Base-by-base conservation (phyloP, 2,113 vertebrate species). In the Silurus glanis region DNA sequence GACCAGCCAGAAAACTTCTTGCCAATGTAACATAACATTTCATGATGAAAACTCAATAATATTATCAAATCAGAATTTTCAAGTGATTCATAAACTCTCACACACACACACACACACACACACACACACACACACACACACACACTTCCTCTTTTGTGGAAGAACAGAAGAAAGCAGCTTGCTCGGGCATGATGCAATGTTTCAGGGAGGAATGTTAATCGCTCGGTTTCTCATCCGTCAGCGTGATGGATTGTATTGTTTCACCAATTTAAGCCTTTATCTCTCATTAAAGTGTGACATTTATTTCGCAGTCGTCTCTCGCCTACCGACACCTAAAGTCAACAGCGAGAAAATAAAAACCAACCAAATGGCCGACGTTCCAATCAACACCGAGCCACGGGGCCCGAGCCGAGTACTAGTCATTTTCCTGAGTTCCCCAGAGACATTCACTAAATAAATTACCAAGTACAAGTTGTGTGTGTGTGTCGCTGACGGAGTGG, bases 361-460 rank as follows among this genome's bases (percentile, higher is more conserved):
- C 90, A 89, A 92, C 93, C 91, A 92, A 94, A 91, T 82, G 67
- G 89, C 93, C 91, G 84, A 66, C 74, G 91, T 92, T 91, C 90
- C 92, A 93, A 93, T 93, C 90, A 91, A 84, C 87, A 89, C 69
- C 49, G 92, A 89, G 86, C 87, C 90, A 89, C 85, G 49, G 85
- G 88, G 62, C 83, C 37, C 87, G 78, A 66, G 53, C 85, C n/a
- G 91, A 88, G 83, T 82, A 87, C 82, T 71, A 88, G 87, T 91
- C 89, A 91, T 91, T 93, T 89, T 86, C 64, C 37, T 89, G 62
- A 91, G 90, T 88, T 87, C 88, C 87, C 90, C 81, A 85, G 88
- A 91, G 91, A 93, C 91, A 92, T 91, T 89, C 84, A 81, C 81
- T 86, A 92, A 90, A 93, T 91, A 91, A 93, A 91, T 94, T 91